These are phyloP conservation scores for Stegodyphus dumicola DNA, from an alignment of 1,140 invertebrate species.

Conservation along the genomic window DNA sequence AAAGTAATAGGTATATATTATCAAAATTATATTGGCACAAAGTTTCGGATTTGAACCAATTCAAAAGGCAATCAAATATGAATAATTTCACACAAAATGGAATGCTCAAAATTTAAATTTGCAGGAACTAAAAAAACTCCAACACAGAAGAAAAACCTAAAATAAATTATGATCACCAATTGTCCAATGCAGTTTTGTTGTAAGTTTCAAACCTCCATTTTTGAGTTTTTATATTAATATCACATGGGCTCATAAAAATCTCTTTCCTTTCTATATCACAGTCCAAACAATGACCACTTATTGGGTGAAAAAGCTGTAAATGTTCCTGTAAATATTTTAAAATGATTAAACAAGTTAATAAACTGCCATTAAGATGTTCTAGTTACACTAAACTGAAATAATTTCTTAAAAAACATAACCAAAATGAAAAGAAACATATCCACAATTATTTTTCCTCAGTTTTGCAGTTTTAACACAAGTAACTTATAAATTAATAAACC, in stretches of 20 bases:
- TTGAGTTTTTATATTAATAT: constrained; percentile 76
- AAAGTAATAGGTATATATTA: too few relatives aligned
- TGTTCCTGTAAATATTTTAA: constrained; percentile 71
- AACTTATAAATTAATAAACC: too few relatives aligned
- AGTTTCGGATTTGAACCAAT: too few relatives aligned
- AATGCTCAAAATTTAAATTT: constrained; percentile 6
- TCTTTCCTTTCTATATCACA: constrained; percentile 76
- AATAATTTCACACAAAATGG: constrained; percentile 3
- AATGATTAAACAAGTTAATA: background rate
- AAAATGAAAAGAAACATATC: too few relatives aligned
- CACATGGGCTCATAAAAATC: constrained; percentile 82
- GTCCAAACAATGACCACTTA: constrained; percentile 80
- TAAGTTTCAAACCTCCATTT: constrained; percentile 82
- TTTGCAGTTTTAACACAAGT: too few relatives aligned
- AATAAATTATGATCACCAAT: constrained; percentile 67
- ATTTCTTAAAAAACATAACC: too few relatives aligned
- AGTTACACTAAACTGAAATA: too few relatives aligned
- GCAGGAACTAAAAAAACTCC: background rate
- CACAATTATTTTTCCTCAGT: too few relatives aligned
- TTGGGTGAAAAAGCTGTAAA: constrained; percentile 79
- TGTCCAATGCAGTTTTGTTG: constrained; percentile 76
- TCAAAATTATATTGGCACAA: too few relatives aligned
- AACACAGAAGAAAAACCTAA: background rate
- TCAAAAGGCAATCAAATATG: background rate
- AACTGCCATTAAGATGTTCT: too few relatives aligned